phyloP scores from a whole-genome alignment of 2,888 invertebrate genomes.

The Dicyrtoma fusca region DNA sequence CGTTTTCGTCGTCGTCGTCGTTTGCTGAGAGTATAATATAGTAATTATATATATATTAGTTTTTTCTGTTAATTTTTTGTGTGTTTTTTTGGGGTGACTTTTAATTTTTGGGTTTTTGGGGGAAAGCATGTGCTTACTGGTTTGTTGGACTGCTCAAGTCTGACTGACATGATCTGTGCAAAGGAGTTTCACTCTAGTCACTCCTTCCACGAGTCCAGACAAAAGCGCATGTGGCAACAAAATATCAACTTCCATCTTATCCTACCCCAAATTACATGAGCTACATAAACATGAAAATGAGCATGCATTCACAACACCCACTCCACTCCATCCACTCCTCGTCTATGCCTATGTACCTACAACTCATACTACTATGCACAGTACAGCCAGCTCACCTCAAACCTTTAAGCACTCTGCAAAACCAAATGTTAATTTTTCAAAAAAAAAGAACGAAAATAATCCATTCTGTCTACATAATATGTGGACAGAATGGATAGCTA shows the following conservation, averaged over 20 bases:
- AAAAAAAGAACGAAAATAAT: too few relatives aligned
- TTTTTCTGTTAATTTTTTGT: background rate
- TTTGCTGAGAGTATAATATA: background rate
- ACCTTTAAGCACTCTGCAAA: too few relatives aligned
- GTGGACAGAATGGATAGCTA: too few relatives aligned
- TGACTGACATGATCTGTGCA: constrained; percentile 39
- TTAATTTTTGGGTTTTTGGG: constrained; percentile 1
- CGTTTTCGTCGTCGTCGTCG: background rate
- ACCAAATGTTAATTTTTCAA: too few relatives aligned
- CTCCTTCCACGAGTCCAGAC: constrained; percentile 20
- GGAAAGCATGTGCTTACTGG: constrained; percentile 33
- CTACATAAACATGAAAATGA: background rate
- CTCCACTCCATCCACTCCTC: background rate
- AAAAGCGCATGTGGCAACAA: constrained; percentile 31
- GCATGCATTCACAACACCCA: background rate
- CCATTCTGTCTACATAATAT: too few relatives aligned
- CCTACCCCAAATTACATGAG: constrained; percentile 16
- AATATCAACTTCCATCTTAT: constrained; percentile 27
- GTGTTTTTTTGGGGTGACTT: background rate
- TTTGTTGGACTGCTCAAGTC: constrained; percentile 34
- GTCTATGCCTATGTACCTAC: too few relatives aligned
- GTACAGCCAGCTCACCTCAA: too few relatives aligned
- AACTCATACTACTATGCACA: too few relatives aligned
- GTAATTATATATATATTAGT: background rate
- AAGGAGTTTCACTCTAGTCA: constrained; percentile 23